Conservation (phyloP, 2,888 invertebrate species). For the Gibbula magus region DNA sequence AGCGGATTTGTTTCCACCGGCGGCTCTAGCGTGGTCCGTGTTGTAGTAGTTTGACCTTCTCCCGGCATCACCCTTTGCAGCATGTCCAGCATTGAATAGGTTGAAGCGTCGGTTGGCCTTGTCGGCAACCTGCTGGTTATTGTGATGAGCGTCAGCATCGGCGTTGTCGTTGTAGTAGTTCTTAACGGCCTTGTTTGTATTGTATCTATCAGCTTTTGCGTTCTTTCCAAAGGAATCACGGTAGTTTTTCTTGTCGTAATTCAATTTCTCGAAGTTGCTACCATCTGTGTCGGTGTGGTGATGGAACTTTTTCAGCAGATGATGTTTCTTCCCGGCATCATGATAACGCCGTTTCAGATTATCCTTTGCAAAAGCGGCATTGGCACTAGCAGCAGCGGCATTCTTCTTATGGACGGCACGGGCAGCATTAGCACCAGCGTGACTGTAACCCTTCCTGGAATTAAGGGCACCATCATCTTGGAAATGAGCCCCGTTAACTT, state of each 20-base stretch:
- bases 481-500: neutral
- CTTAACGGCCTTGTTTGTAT: neutral
- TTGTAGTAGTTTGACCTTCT: neutral
- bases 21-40: neutral
- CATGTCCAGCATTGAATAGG: neutral
- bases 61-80: neutral
- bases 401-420: neutral
- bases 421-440: neutral
- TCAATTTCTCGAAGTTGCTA: neutral
- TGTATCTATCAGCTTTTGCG: neutral
- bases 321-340: neutral
- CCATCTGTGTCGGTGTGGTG: neutral
- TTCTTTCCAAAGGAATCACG: neutral
- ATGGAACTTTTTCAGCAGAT: neutral
- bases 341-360: neutral
- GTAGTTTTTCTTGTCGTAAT: neutral
- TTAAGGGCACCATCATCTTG: neutral
- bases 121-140: neutral
- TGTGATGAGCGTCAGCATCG: neutral
- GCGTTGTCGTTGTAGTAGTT: neutral
- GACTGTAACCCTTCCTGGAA: neutral
- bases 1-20: neutral
- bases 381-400: neutral
- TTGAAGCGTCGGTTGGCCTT: neutral
- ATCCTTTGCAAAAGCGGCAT: neutral